These are phyloP conservation scores for Erynnis tages DNA, from an alignment of 2,888 invertebrate species.

Conservation along the genomic window DNA sequence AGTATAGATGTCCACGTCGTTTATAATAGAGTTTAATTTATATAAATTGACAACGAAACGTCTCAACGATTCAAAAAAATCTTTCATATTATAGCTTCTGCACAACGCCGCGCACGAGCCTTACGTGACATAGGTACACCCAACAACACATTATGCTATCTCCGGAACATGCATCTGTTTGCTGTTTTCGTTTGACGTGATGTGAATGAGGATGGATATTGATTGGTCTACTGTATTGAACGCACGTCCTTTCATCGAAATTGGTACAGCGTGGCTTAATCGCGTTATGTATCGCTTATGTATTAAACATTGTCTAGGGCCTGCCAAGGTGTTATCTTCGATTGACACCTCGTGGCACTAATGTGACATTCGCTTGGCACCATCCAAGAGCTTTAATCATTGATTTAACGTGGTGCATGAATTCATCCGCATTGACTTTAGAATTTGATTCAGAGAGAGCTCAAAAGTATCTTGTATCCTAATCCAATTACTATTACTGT, in stretches of 20 bases:
- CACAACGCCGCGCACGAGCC: background rate
- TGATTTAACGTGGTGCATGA: too few species aligned
- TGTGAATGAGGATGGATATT: constrained; percentile 32
- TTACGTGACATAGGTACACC: constrained; percentile 2
- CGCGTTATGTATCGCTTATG: constrained; percentile 7
- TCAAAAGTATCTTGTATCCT: too few species aligned
- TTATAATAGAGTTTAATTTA: too few species aligned
- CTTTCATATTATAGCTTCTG: too few species aligned
- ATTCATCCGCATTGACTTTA: too few species aligned
- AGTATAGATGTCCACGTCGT: too few species aligned
- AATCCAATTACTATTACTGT: too few species aligned
- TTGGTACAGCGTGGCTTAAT: constrained; percentile 12
- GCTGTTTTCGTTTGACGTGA: constrained; percentile 33
- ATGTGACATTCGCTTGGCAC: too few species aligned
- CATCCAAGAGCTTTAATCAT: too few species aligned
- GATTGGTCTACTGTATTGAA: constrained; percentile 30
- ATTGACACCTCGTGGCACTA: constrained; percentile 3
- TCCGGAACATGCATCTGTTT: constrained; percentile 18
- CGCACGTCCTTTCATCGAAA: constrained; percentile 23
- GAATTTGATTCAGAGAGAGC: too few species aligned
- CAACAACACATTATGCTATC: constrained; percentile 7
- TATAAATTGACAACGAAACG: too few species aligned
- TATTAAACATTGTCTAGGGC: constrained; percentile 7
- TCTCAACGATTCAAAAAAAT: too few species aligned
- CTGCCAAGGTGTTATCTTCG: constrained; percentile 7